These are phyloP conservation scores for Hypotaenidia philippensis DNA, from an alignment of 2,797 vertebrate genomes.

Conservation along the genomic window DNA sequence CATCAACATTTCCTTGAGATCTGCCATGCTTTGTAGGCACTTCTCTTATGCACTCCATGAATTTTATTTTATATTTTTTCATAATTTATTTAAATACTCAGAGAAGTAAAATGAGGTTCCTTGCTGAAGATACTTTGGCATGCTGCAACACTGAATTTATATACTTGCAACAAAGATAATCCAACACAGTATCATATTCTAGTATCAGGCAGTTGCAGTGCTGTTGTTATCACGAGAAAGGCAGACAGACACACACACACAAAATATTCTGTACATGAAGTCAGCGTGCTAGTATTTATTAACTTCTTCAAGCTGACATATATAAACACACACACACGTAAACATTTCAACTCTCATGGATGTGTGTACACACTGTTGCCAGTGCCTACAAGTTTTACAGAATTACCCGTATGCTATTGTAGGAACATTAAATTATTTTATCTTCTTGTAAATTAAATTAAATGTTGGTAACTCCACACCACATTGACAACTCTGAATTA, in stretches of 20 bases:
- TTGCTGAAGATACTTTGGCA: neutral
- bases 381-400: neutral
- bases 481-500: neutral
- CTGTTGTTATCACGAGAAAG: neutral
- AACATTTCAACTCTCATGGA: neutral
- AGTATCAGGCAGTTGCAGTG: neutral
- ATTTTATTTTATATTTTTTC: constrained; percentile 33
- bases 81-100: constrained; percentile 57
- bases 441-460: neutral
- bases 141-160: neutral
- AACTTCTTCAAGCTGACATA: neutral
- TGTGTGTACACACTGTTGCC: neutral
- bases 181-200: neutral
- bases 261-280: neutral
- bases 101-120: neutral
- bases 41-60: constrained; percentile 29
- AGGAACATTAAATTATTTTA: neutral
- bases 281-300: neutral
- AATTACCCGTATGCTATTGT: neutral
- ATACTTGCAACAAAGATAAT: neutral
- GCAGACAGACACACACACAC: neutral
- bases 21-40: constrained; percentile 40
- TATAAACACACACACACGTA: neutral
- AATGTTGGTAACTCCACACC: neutral
- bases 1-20: constrained; percentile 76